phyloP scores from a whole-genome alignment of 2,888 invertebrate genomes.

The Bugulina stolonifera region DNA sequence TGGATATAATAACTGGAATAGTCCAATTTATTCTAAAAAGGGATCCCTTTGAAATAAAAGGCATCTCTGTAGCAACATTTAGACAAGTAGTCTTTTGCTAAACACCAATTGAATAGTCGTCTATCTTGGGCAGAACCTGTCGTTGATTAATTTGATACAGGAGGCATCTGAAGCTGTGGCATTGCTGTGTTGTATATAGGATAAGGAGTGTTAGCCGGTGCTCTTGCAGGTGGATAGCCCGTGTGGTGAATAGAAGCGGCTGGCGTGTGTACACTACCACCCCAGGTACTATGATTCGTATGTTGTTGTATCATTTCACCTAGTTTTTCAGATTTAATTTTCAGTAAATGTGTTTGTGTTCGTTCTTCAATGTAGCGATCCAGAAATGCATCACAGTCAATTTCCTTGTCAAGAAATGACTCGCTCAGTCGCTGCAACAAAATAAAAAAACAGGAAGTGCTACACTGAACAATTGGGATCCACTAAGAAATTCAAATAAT shows the following conservation, averaged over 20 bases:
- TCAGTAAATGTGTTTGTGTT: constrained; percentile 70
- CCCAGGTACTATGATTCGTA: constrained; percentile 12
- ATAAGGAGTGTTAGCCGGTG: constrained; percentile 16
- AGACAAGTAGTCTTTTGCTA: too few relatives aligned
- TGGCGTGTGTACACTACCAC: not conserved
- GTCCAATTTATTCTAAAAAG: too few relatives aligned
- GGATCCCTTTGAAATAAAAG: too few relatives aligned
- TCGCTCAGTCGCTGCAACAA: constrained; percentile 62
- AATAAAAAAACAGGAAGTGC: not conserved
- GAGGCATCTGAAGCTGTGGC: constrained; percentile 18
- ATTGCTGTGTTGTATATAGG: constrained; percentile 13
- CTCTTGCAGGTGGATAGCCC: not conserved
- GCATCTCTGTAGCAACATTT: too few relatives aligned
- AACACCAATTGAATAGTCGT: too few relatives aligned
- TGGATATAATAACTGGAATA: too few relatives aligned
- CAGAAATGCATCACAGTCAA: constrained; percentile 73
- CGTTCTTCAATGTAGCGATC: constrained; percentile 74
- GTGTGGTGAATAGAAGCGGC: not conserved
- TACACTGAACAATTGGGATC: too few relatives aligned
- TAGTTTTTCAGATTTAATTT: constrained; percentile 91
- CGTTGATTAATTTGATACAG: constrained; percentile 3
- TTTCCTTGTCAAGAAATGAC: constrained; percentile 68
- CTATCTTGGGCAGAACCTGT: too few relatives aligned
- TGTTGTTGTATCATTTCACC: constrained; percentile 55
- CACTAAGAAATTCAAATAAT: too few relatives aligned